Base-by-base conservation (phyloP, 1,140 invertebrate species). In the Trichoplusia ni region DNA sequence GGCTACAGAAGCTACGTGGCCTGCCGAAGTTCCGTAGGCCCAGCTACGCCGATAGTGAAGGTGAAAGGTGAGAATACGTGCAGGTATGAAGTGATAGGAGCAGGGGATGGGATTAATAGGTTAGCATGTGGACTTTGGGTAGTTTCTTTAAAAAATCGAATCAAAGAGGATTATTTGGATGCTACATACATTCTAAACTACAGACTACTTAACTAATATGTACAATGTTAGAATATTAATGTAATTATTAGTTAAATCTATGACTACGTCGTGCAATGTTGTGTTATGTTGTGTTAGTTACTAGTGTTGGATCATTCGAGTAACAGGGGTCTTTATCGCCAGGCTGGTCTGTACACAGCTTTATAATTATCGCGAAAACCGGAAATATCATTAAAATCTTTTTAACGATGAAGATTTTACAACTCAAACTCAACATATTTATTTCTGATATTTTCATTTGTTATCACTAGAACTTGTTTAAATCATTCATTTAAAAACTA, bases 281-380 rank as follows among this genome's bases (percentile, higher is more conserved):
- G 47, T 58, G 61, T 47, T 65, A 71, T 66, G 64, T 58, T 27
- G 18, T 67, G 77, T 80, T 85, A 88, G 85, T 76, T 66, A 75
- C 66, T 78, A 65, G 86, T 86, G 84, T 89, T 86, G 82, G 81
- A 80, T 77, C 44, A 73, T 56, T 47, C 56, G 69, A 79, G 82
- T 86, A 86, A 90, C 83, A 76, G 77, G 82, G 80, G 87, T 87
- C 84, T 89, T 87, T 82, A 85, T 85, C 86, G 75, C 77, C 77
- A 82, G 77, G 84, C 84, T 89, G 83, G 71, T 67, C 77, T 74
- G 37, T 69, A 66, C 81, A 85, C 80, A 86, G 82, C 78, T 83
- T 83, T 63, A 53, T 8, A 53, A 58, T 31, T 27, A 42, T 13
- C 53, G 23, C 23, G 23, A 18, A 16, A 9, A 8, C n/a, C 13